Percentiles rank a stretch among this genome's conserved stretches.
These are phyloP conservation scores for Hesperophylax magnus DNA, from an alignment of 1,140 invertebrate genomes.

Conservation along the genomic window DNA sequence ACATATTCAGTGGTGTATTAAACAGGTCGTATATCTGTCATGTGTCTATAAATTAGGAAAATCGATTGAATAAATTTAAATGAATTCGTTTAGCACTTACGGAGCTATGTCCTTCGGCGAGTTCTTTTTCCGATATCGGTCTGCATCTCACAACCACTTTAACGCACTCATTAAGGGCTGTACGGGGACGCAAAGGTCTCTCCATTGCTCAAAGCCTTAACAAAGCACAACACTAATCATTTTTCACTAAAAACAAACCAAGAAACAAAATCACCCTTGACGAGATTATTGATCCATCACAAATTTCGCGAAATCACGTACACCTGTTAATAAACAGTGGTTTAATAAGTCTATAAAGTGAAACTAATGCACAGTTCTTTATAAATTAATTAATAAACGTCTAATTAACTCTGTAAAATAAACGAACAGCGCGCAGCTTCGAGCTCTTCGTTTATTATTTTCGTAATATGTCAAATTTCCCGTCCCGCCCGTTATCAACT, in stretches of 20 bases:
- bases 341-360: neutral
- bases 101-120: constrained; percentile 77
- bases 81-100: constrained; percentile 66
- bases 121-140: constrained; percentile 89
- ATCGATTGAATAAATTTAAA: constrained; percentile 38
- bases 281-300: constrained; percentile 45
- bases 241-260: constrained; percentile 32
- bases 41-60: constrained; percentile 27
- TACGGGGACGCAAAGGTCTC: constrained; percentile 64
- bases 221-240: constrained; percentile 33
- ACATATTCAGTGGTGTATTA: neutral
- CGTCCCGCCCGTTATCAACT: constrained; percentile 45
- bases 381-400: constrained; percentile 8
- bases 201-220: constrained; percentile 35
- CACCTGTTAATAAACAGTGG: constrained; percentile 48
- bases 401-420: constrained; percentile 33
- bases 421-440: constrained; percentile 42
- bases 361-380: constrained; percentile 15
- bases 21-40: neutral
- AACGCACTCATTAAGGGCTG: constrained; percentile 80
- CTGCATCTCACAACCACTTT: constrained; percentile 93
- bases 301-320: constrained; percentile 40
- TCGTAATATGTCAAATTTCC: constrained; percentile 48
- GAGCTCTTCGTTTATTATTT: constrained; percentile 44
- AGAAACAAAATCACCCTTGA: constrained; percentile 12